These are phyloP conservation scores for Menidia menidia DNA, from an alignment of 2,797 vertebrate species.

Conservation along the genomic window DNA sequence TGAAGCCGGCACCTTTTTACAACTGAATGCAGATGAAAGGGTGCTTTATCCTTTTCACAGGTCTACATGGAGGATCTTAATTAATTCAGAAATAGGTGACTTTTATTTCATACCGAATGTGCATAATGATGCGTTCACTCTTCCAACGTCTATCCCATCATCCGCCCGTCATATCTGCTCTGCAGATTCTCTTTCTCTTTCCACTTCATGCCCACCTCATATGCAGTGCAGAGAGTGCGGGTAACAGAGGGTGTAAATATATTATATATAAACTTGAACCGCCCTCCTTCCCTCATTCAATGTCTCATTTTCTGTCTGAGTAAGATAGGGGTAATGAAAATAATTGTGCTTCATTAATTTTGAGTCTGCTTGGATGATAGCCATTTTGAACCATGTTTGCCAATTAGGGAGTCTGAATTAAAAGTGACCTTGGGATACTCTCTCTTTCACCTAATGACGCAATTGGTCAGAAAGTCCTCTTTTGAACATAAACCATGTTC, in stretches of 20 bases:
- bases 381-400: constrained; percentile 98
- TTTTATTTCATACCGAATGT: constrained; percentile 83
- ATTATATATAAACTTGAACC: constrained; percentile 25
- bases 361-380: constrained; percentile 94
- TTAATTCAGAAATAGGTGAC: constrained; percentile 86
- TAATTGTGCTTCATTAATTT: constrained; percentile 99
- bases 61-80: constrained; percentile 77
- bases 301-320: constrained; percentile 88
- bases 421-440: constrained; percentile 97
- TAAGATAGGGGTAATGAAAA: constrained; percentile 95
- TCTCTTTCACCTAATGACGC: constrained; percentile 91
- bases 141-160: constrained; percentile 58
- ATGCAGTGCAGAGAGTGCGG: constrained; percentile 9
- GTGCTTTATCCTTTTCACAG: constrained; percentile 78
- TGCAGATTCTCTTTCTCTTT: constrained; percentile 33
- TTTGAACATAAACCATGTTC: constrained; percentile 88
- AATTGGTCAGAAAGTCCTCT: constrained; percentile 87
- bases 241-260: constrained; percentile 3
- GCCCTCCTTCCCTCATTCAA: constrained; percentile 63
- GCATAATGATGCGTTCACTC: constrained; percentile 79
- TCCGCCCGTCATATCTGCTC: constrained; percentile 59
- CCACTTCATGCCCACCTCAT: constrained; percentile 15
- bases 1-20: constrained; percentile 83
- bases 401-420: constrained; percentile 99
- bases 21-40: constrained; percentile 78